Base-by-base conservation (phyloP, 2,113 vertebrate genomes). In the Manacus vitellinus region DNA sequence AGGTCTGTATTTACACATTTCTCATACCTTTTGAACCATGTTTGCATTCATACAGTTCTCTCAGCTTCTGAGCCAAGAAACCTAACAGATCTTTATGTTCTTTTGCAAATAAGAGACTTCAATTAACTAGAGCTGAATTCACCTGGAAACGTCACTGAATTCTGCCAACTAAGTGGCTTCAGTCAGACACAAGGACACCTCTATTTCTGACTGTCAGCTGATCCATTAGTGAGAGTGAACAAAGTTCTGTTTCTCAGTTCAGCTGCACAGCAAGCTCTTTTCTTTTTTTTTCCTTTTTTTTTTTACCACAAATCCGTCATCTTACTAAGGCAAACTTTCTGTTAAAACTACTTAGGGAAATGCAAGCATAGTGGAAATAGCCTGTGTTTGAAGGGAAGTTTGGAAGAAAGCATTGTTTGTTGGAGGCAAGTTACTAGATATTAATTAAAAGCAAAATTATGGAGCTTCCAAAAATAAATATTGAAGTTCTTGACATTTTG, bases 301-400 rank as follows among this genome's bases (percentile, higher is more conserved):
- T 33, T 52, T 51, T 21, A 16, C 3, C 6, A 18, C 21, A 18
- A 35, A 81, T 87, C 77, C 68, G 10, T 58, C 46, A 71, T 80
- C 46, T 93, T 68, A 30, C 28, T 54, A 65, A 61, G 51, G 71
- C 70, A 88, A 88, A 66, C 8, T 70, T 4, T 63, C 8, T 15
- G 10, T 58, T 93, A 76, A 79, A 95, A 93, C 73, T 88, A 85
- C 39, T 68, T 73, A 76, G 43, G 75, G 17, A 95, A 88, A 80
- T 73, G 27, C 18, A 85, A n/a, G 9, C 30, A 30, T 66, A 61
- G 76, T 77, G 46, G 56, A 76, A 91, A 71, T 55, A 55, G 49
- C 23, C 55, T 72, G 6, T 68, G 8, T 44, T 84, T 87, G 56
- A 82, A 78, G 22, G 24, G 41, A 27, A 46, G 9, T 14, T 5